A percentile compares a stretch with the other conserved stretches of the same genome.
phyloP scores from a whole-genome alignment of 2,797 vertebrate species.

The Ceryle rudis region DNA sequence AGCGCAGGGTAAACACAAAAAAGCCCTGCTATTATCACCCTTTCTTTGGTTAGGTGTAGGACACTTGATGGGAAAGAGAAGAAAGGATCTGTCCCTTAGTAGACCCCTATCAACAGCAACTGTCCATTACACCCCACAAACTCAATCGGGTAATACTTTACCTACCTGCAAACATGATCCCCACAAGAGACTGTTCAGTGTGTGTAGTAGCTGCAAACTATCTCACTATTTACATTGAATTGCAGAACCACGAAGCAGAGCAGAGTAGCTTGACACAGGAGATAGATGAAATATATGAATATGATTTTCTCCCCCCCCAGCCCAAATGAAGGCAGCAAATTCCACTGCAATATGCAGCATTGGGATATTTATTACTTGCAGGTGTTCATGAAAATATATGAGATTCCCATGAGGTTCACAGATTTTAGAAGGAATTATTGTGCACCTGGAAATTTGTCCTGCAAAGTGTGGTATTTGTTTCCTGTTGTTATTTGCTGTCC shows the following conservation, averaged over 20 bases:
- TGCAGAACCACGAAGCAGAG: not conserved
- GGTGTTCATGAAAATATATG: constrained; percentile 72
- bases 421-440: constrained; percentile 71
- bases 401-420: constrained; percentile 69
- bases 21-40: not conserved
- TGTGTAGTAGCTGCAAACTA: constrained; percentile 21
- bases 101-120: not conserved
- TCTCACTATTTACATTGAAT: constrained; percentile 27
- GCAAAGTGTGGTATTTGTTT: constrained; percentile 69
- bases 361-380: constrained; percentile 68
- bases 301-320: constrained; percentile 19
- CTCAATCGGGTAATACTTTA: not conserved
- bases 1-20: not conserved
- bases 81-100: not conserved
- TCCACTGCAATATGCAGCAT: constrained; percentile 31
- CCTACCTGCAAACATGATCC: not conserved
- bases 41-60: not conserved
- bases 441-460: constrained; percentile 71
- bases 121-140: not conserved
- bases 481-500: constrained; percentile 69
- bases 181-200: not conserved
- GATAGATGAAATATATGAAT: constrained; percentile 39
- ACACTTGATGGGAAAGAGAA: not conserved
- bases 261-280: constrained; percentile 33
- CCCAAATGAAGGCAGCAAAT: constrained; percentile 53